Conservation (phyloP, 2,797 vertebrate species). For the Sebastes baramenuke region DNA sequence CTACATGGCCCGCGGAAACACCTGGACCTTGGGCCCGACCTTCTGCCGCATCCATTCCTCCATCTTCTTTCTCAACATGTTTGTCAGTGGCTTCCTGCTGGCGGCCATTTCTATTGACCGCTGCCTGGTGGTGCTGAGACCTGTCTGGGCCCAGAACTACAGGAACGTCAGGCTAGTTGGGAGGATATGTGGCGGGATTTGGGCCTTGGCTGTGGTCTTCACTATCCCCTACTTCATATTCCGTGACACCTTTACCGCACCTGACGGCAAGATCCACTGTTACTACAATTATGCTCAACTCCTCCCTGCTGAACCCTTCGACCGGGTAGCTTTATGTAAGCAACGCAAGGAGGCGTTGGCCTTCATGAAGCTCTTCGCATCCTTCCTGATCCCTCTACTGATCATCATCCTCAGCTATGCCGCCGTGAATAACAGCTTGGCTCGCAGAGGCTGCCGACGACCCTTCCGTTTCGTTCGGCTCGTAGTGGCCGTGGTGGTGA, state of each 20-base stretch:
- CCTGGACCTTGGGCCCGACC: constrained; percentile 64
- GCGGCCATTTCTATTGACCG: constrained; percentile 74
- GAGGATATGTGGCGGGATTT: constrained; percentile 59
- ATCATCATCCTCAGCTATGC: constrained; percentile 72
- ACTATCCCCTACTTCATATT: constrained; percentile 76
- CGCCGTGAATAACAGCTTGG: constrained; percentile 41
- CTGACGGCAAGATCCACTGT: constrained; percentile 29
- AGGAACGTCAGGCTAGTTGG: constrained; percentile 35
- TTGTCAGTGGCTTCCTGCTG: constrained; percentile 72
- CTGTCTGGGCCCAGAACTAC: constrained; percentile 76
- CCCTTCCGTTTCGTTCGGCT: constrained; percentile 72
- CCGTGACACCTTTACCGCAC: constrained; percentile 40
- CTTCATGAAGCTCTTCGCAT: constrained; percentile 62
- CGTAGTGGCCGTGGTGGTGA: constrained; percentile 69
- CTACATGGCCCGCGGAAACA: constrained; percentile 65
- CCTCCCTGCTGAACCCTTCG: background rate
- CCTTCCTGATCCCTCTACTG: constrained; percentile 71
- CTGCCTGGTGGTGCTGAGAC: constrained; percentile 70
- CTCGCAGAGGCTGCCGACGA: constrained; percentile 39
- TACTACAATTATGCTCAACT: constrained; percentile 64
- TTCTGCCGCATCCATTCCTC: constrained; percentile 75
- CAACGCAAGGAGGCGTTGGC: constrained; percentile 55
- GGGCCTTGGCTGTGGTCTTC: constrained; percentile 64
- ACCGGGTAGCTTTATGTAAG: constrained; percentile 9
- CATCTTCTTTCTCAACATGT: constrained; percentile 79